These are phyloP conservation scores for Lerista edwardsae DNA, from an alignment of 2,797 vertebrate species.

Conservation along the genomic window DNA sequence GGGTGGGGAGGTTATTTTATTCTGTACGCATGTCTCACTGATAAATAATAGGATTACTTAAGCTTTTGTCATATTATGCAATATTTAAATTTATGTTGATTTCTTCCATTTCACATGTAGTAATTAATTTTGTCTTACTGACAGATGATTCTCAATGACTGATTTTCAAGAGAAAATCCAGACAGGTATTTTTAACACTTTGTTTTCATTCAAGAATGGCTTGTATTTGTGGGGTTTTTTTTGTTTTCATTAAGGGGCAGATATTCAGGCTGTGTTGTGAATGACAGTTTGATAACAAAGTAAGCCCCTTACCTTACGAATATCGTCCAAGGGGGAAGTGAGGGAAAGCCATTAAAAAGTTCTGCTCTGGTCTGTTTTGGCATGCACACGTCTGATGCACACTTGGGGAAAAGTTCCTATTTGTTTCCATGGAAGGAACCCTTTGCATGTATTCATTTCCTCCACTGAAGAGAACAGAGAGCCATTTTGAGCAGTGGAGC, in stretches of 20 bases:
- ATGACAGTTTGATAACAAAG: not conserved
- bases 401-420: not conserved
- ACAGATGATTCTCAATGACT: slow-evolving; percentile 79
- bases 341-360: not conserved
- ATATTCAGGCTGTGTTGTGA: not conserved
- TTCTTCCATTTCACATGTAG: slow-evolving; percentile 65
- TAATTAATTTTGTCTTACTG: slow-evolving; percentile 81
- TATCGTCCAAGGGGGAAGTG: not conserved
- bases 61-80: slow-evolving; percentile 63
- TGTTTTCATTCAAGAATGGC: slow-evolving; percentile 58
- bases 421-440: not conserved
- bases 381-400: not conserved
- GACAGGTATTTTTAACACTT: slow-evolving; percentile 77
- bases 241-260: slow-evolving; percentile 43
- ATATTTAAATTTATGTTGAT: slow-evolving; percentile 67
- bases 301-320: slow-evolving; percentile 11
- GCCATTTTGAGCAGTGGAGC: too few relatives aligned
- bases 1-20: slow-evolving; percentile 24
- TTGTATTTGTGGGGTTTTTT: slow-evolving; percentile 36
- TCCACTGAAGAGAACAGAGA: not conserved
- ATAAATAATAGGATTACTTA: slow-evolving; percentile 55
- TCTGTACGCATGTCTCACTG: slow-evolving; percentile 52
- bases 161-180: slow-evolving; percentile 74
- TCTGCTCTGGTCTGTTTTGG: not conserved
- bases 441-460: not conserved